These are phyloP conservation scores for Littorina saxatilis DNA, from an alignment of 1,140 invertebrate species.

Conservation along the genomic window DNA sequence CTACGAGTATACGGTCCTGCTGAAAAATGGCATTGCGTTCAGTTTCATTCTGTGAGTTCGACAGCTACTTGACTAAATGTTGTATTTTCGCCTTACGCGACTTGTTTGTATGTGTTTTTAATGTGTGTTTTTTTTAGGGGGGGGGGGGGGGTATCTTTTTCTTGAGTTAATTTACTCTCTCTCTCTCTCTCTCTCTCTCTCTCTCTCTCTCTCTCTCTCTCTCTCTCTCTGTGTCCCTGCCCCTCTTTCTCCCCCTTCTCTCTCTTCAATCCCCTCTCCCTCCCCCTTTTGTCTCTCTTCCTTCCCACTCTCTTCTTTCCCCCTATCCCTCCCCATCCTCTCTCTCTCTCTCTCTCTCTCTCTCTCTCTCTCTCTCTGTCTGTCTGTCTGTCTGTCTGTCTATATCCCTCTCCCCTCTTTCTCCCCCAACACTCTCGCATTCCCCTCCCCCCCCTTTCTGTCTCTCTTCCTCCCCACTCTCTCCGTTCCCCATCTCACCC, in stretches of 20 bases:
- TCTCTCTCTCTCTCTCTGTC: neutral
- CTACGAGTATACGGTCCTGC: too few species aligned
- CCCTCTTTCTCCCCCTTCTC: neutral
- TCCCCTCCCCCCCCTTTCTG: too few species aligned
- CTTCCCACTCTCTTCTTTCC: neutral
- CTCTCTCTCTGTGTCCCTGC: neutral
- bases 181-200: constrained; percentile 21
- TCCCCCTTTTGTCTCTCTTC: neutral
- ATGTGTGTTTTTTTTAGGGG: too few species aligned
- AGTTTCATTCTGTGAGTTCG: too few species aligned
- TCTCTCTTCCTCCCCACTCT: neutral
- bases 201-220: neutral
- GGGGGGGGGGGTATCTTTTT: too few species aligned
- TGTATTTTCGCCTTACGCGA: too few species aligned
- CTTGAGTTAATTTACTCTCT: too few species aligned
- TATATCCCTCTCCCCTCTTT: neutral
- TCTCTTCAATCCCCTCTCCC: neutral
- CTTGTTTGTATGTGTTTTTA: too few species aligned
- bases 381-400: neutral
- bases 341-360: neutral
- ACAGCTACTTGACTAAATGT: too few species aligned
- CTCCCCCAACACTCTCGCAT: neutral
- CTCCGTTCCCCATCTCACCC: neutral
- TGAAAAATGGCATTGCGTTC: too few species aligned
- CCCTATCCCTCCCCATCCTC: neutral